Evolutionary conservation across 2,113 vertebrate species (phyloP), one percentile per base, ranked within the genome.

Genomic region (Solea solea): DNA sequence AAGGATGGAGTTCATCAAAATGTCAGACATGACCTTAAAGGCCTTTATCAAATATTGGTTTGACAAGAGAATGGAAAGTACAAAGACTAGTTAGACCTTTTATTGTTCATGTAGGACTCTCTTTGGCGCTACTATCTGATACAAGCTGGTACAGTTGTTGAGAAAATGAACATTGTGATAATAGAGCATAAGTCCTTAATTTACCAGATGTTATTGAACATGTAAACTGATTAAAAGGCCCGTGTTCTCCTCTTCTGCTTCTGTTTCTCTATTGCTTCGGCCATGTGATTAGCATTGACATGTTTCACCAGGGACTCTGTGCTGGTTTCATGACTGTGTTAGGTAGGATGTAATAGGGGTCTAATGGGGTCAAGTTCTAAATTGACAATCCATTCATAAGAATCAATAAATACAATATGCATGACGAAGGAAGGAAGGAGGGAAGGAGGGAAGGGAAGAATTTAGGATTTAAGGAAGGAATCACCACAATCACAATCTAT

Each of bases 311-410:
- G 88, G 87, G 80, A 88, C 67, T 65, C 77, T 61, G 70, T 69
- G 76, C 75, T 72, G 81, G 64, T 86, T 80, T 84, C 77, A 81
- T 86, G 82, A 85, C 90, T 83, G 78, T 74, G 86, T 90, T 81
- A 87, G 87, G 89, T 85, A 64, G 84, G 75, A 90, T 86, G 76
- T 76, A 74, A 69, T 25, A 39, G 68, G 48, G 85, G 86, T 93
- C 89, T 91, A 89, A 92, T 91, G 88, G 87, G 90, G 87, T 89
- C 83, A 85, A 79, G 88, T 84, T 87, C 86, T 85, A 85, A 90
- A 81, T 90, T 75, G 86, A 91, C 82, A 89, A 82, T 88, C 87
- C 90, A 82, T 89, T 90, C 87, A 88, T 90, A 77, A 89, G 84
- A 90, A 92, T 91, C 85, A 90, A 90, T 93, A 91, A 87, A 85